Base-by-base conservation (phyloP, 2,113 vertebrate species). In the Nothobranchius furzeri region DNA sequence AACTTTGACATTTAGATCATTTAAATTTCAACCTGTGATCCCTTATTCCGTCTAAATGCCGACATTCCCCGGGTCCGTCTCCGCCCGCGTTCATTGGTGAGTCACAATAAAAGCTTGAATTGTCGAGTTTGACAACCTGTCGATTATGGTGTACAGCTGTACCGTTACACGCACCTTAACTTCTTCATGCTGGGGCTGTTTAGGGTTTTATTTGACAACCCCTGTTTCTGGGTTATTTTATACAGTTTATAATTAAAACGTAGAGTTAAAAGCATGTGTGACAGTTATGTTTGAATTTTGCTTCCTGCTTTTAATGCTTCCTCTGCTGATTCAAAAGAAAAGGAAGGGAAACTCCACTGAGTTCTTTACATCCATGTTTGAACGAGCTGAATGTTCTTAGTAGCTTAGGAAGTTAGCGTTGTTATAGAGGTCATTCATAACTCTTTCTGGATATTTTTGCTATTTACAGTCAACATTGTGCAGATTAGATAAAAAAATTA, bases 301-400 rank as follows among this genome's bases (percentile, higher is more conserved):
- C 88, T 92, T 92, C 91, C 89, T 92, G 89, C 75, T 87, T 90
- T 60, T 9, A 54, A 73, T 64, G 78, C 88, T 89, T 89, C 87
- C 87, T 87, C 72, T 89, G 69, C 68, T 79, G 40, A 20, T 74
- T 64, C 66, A 48, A 70, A 45, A 79, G 65, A 82, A 84, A 73
- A 77, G 83, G 59, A 85, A 76, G 73, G 63, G 84, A 84, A 85
- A 81, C 76, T 63, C 17, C 58, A 52, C 25, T n/a, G 17, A 14
- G 24, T 43, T 45, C 59, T 25, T 36, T 17, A 49, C 54, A 1
- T 56, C 24, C 24, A 48, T 43, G 20, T 36, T 12, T 12, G 55
- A 12, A 3, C 2, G 9, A 11, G 10, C 15, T 5, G 13, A n/a
- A 4, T 56, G 54, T 4, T 11, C 9, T 9, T 8, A 55, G 30